Conservation (phyloP, 2,797 vertebrate genomes). For the Scolopax bukidnonensis region DNA sequence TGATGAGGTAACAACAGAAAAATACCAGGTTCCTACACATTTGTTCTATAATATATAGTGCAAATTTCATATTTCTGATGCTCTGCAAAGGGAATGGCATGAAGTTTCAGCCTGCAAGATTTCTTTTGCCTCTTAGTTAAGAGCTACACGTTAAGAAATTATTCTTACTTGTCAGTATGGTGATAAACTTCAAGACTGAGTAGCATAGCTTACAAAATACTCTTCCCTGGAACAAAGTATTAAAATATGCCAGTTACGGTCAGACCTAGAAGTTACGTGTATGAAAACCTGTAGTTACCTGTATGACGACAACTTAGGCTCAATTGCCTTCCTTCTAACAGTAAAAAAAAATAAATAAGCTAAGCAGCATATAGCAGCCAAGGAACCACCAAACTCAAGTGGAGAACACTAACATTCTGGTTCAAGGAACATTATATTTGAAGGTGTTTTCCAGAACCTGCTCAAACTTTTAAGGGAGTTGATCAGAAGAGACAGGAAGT, state of each 20-base stretch:
- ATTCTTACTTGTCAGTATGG: not conserved
- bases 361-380: not conserved
- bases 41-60: not conserved
- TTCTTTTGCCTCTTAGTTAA: not conserved
- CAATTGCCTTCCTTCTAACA: not conserved
- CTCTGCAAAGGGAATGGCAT: not conserved
- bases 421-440: not conserved
- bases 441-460: not conserved
- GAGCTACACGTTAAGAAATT: not conserved
- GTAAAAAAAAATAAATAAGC: not conserved
- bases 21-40: not conserved
- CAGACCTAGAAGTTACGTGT: not conserved
- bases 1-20: not conserved
- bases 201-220: not conserved
- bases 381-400: not conserved
- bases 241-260: not conserved
- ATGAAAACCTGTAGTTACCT: not conserved
- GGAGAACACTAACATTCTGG: not conserved
- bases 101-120: not conserved
- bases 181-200: not conserved
- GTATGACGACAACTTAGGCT: not conserved
- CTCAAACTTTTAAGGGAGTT: not conserved
- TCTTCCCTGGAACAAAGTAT: not conserved
- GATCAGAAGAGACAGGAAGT: not conserved
- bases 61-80: not conserved